Percentiles rank a stretch among this genome's conserved stretches.
Evolutionary conservation across 2,888 invertebrate species (phyloP).

Genomic region (Tillus elongatus): DNA sequence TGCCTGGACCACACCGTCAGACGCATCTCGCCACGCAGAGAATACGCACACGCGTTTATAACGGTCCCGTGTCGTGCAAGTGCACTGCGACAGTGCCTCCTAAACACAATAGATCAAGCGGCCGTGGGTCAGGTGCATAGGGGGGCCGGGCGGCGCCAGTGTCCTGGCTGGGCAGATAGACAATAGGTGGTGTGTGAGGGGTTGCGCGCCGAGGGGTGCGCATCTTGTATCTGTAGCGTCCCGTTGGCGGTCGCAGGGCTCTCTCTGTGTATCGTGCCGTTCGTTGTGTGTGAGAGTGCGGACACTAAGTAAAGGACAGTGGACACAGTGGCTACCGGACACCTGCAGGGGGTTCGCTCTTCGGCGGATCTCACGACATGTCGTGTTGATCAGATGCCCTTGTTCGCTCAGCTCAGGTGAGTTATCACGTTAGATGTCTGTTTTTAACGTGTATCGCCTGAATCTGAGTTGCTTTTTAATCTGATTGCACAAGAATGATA

Average conservation of each 20-base stretch:
- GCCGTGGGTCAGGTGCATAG: too few relatives aligned
- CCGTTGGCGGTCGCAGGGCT: too few relatives aligned
- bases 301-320: too few relatives aligned
- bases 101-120: conserved; percentile 7
- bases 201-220: conserved; percentile 14
- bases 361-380: conserved; percentile 40
- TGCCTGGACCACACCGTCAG: conserved; percentile 32
- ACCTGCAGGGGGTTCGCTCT: conserved; percentile 40
- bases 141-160: background rate
- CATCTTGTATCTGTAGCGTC: conserved; percentile 13
- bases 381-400: conserved; percentile 39
- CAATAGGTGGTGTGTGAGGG: conserved; percentile 1
- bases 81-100: conserved; percentile 8
- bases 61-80: conserved; percentile 9
- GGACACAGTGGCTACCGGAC: conserved; percentile 42
- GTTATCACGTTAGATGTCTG: too few relatives aligned
- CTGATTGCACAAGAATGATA: too few relatives aligned
- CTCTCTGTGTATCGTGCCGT: conserved; percentile 31
- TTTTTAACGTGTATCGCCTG: too few relatives aligned
- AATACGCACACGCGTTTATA: conserved; percentile 30
- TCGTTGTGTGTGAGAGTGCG: too few relatives aligned
- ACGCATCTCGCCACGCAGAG: conserved; percentile 41
- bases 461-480: too few relatives aligned
- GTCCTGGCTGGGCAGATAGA: background rate
- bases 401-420: conserved; percentile 39